phyloP scores from a whole-genome alignment of 2,113 vertebrate species.

The Bos indicus region DNA sequence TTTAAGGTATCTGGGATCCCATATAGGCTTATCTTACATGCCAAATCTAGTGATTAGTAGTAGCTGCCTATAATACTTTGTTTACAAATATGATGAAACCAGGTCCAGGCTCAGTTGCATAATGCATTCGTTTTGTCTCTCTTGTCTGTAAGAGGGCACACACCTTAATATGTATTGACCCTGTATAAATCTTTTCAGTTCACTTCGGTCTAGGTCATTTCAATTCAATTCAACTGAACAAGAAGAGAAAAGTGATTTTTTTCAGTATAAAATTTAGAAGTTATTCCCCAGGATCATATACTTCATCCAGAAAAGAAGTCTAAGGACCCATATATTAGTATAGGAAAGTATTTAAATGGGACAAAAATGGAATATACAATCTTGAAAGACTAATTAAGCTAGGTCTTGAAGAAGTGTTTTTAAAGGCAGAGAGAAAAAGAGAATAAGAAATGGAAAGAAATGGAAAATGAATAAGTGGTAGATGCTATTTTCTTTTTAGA shows the following conservation, averaged over 20 bases:
- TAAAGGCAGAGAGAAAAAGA: not conserved
- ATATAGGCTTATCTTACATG: not conserved
- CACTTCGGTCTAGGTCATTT: not conserved
- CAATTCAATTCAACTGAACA: not conserved
- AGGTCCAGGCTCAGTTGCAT: not conserved
- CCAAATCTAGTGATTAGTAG: not conserved
- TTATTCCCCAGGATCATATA: not conserved
- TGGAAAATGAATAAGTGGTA: not conserved
- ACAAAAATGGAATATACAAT: not conserved
- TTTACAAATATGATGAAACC: not conserved
- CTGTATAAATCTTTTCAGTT: not conserved
- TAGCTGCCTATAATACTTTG: not conserved
- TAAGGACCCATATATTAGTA: not conserved
- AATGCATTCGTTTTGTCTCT: not conserved
- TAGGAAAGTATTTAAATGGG: not conserved
- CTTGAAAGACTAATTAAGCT: not conserved
- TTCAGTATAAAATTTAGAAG: not conserved
- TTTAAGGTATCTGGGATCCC: not conserved
- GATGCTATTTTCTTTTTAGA: not conserved
- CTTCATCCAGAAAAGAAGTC: not conserved
- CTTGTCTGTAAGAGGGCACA: not conserved
- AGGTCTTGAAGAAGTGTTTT: not conserved
- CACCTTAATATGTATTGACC: not conserved
- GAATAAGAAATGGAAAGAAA: not conserved
- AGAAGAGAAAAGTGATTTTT: not conserved